phyloP scores from a whole-genome alignment of 2,797 vertebrate genomes.

The Vespertilio murinus region DNA sequence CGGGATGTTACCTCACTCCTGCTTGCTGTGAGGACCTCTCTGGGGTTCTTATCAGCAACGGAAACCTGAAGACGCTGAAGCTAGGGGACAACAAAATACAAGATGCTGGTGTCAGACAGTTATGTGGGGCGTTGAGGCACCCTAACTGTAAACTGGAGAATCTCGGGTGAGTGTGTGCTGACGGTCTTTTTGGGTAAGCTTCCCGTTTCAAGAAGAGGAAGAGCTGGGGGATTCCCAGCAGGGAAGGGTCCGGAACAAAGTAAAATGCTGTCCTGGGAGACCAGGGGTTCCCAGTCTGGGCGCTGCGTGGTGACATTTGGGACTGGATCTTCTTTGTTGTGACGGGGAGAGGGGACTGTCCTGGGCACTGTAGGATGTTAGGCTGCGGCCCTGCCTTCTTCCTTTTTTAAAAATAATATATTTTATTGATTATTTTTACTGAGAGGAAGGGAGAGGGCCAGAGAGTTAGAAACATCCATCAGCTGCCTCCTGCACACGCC shows the following conservation, averaged over 20 bases:
- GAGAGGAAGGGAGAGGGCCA: no score
- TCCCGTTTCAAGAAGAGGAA: background rate
- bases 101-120: background rate
- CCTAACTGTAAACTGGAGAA: background rate
- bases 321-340: background rate
- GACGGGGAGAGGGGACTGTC: background rate
- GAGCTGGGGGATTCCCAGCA: background rate
- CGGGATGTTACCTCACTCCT: background rate
- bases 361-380: fast-evolving
- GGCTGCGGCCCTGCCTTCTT: no score
- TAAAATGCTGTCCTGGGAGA: background rate
- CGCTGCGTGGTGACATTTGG: background rate
- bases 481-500: no score
- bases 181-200: fast-evolving
- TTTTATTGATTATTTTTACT: no score
- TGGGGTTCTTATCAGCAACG: background rate
- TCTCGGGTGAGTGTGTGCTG: background rate
- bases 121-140: background rate
- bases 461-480: no score
- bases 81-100: conserved; percentile 1
- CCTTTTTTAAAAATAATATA: no score
- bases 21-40: background rate
- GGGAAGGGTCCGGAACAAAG: no score
- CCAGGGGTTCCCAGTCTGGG: no score
- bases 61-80: conserved; percentile 26